Conservation (phyloP, 1,140 invertebrate species). For the Drusus annulatus region DNA sequence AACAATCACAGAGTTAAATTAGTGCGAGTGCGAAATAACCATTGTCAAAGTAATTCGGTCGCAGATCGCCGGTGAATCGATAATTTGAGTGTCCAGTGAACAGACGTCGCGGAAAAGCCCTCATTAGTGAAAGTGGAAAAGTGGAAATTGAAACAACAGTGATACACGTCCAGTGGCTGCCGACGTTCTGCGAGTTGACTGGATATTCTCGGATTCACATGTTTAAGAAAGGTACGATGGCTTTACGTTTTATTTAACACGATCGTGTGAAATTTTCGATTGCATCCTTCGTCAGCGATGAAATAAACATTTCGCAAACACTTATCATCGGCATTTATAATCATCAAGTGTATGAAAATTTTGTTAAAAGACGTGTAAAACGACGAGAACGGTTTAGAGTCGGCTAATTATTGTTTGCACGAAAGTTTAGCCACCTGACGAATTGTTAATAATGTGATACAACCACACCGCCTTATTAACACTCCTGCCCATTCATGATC, state of each 20-base stretch:
- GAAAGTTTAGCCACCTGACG: slow-evolving; percentile 51
- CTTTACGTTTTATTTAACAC: slow-evolving; percentile 54
- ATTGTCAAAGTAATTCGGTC: too few relatives aligned
- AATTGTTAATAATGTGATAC: slow-evolving; percentile 33
- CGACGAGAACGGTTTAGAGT: slow-evolving; percentile 34
- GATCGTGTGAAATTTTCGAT: slow-evolving; percentile 55
- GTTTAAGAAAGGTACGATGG: slow-evolving; percentile 57
- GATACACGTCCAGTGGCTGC: background rate
- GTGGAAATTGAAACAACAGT: background rate
- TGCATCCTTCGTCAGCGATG: slow-evolving; percentile 45
- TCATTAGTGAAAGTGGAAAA: too few relatives aligned
- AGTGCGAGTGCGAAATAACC: background rate
- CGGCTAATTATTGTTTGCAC: slow-evolving; percentile 51
- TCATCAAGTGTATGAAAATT: slow-evolving; percentile 56
- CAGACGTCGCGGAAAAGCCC: too few relatives aligned
- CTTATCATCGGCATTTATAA: slow-evolving; percentile 52
- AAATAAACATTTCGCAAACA: slow-evolving; percentile 49
- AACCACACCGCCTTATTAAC: slow-evolving; percentile 17
- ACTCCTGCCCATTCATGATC: background rate
- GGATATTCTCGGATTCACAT: slow-evolving; percentile 44
- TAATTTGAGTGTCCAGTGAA: background rate
- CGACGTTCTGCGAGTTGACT: slow-evolving; percentile 5
- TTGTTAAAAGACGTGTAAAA: slow-evolving; percentile 55
- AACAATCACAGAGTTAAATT: background rate
- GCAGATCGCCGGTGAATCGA: slow-evolving; percentile 1